Percentiles rank a stretch among this genome's conserved stretches.
Conservation (phyloP, 2,113 vertebrate species). For the Grammomys surdaster region DNA sequence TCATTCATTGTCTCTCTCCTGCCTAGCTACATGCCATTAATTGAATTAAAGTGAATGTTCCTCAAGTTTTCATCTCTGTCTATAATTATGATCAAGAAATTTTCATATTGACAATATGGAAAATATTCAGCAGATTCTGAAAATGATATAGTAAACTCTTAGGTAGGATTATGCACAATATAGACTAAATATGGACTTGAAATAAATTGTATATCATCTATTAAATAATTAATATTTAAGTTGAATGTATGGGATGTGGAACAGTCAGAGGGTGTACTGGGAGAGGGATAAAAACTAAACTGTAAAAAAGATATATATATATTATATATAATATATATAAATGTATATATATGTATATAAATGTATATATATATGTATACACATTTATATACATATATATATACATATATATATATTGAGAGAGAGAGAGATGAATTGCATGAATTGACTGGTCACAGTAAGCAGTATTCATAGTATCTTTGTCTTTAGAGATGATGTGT, state of each 20-base stretch:
- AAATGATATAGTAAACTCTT: neutral
- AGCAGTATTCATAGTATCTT: neutral
- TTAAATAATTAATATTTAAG: neutral
- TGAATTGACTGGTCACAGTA: neutral
- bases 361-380: too few species aligned
- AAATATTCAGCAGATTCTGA: neutral
- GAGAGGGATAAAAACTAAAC: too few species aligned
- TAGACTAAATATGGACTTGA: neutral
- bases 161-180: neutral
- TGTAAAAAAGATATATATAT: too few species aligned
- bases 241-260: neutral
- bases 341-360: too few species aligned
- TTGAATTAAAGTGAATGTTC: neutral
- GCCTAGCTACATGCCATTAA: rapidly evolving
- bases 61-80: neutral
- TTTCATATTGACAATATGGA: neutral
- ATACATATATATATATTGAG: too few species aligned
- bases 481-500: neutral
- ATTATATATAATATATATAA: too few species aligned
- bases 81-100: neutral
- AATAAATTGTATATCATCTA: neutral
- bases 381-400: too few species aligned
- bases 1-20: neutral
- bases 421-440: too few species aligned
- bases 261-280: neutral